Base-by-base conservation (phyloP, 1,140 invertebrate genomes). In the Conopomorpha cramerella region DNA sequence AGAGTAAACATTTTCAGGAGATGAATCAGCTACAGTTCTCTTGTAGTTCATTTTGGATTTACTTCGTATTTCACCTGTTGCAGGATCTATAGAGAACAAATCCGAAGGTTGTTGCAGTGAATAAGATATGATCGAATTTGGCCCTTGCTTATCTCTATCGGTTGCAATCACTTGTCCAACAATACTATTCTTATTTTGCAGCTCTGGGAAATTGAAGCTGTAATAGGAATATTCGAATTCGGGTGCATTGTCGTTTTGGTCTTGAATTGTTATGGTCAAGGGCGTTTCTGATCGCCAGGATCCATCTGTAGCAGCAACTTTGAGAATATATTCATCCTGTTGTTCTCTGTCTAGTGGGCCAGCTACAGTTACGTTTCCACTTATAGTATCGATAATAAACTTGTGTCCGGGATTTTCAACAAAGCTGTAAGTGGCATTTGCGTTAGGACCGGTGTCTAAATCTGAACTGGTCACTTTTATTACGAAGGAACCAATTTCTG, bases 181-280 rank as follows among this genome's bases (percentile, higher is more conserved):
- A 66, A 91, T 87, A 0, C 90, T 85, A 19, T 90, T 84, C 30
- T 84, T 81, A 32, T 84, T 80, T 60, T 93, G 89, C 4, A 91
- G 74, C 64, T 96, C 93, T 0, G 92, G 90, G 40, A 97, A 91
- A 59, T 95, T 91, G 55, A 96, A 95, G 51, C 86, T 88, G 55
- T 96, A 96, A 41, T 84, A 88, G 0, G 87, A 86, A 51, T 91
- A 84, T 46, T 93, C 91, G 57, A 96, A 97, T 68, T 92, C 89
- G 0, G 95, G 95, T 0, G 92, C 85, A 64, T 96, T 96, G 60
- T 97, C 95, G 67, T 97, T 97, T 48, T 94, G 90, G 77, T 97
- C 95, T 68, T 95, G 92, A 36, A 97, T 92, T 1, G 92, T 93
- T 14, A 97, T 92, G 1, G 93, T 95, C 0, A 96, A 63, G 0